Conservation (phyloP, 1,140 invertebrate species). For the Bombus cullumanus region DNA sequence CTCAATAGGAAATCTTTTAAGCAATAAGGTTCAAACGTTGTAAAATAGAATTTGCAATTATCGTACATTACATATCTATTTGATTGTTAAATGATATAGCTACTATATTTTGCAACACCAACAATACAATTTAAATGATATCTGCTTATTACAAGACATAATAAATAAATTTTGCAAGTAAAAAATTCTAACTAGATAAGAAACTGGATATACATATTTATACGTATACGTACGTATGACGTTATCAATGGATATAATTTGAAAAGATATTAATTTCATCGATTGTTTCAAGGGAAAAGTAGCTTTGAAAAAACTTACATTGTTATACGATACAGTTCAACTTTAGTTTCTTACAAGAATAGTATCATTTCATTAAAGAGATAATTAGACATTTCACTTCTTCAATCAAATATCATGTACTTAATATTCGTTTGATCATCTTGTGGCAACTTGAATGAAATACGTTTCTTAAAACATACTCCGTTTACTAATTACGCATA, state of each 20-base stretch:
- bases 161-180: too few species aligned
- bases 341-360: background rate
- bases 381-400: background rate
- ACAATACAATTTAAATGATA: too few species aligned
- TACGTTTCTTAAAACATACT: slow-evolving; percentile 4
- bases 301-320: background rate
- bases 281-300: background rate
- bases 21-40: too few species aligned
- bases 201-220: background rate
- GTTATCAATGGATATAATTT: too few species aligned
- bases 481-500: background rate
- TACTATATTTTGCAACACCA: too few species aligned
- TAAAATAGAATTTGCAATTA: background rate
- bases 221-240: too few species aligned
- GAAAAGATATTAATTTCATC: background rate
- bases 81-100: too few species aligned
- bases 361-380: background rate
- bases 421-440: background rate
- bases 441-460: slow-evolving; percentile 16
- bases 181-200: background rate
- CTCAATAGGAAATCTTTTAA: background rate
- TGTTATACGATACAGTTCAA: background rate
- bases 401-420: background rate
- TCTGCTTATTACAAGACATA: too few species aligned
- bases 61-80: background rate